Conservation (phyloP, 2,888 invertebrate species). For the Volucella bombylans region DNA sequence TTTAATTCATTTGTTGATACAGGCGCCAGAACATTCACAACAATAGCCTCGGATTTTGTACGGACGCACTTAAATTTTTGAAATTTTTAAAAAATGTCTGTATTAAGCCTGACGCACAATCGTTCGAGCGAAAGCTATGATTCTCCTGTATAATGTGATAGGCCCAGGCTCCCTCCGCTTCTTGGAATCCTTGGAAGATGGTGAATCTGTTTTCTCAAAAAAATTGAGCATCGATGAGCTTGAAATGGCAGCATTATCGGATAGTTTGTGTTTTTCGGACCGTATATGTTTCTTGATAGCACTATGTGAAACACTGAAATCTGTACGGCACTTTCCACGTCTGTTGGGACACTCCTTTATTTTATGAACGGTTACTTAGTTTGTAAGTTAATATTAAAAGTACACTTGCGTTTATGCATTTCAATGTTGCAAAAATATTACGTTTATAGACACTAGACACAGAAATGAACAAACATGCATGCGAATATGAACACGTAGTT, state of each 20-base stretch:
- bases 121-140: conserved; percentile 70
- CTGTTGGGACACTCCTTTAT: conserved; percentile 56
- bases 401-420: conserved; percentile 9
- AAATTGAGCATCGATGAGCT: conserved; percentile 58
- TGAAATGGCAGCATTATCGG: conserved; percentile 65
- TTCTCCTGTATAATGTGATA: conserved; percentile 64
- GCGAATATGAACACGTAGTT: neutral
- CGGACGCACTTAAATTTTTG: conserved; percentile 68
- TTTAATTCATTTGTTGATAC: conserved; percentile 65
- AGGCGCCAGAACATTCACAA: conserved; percentile 35
- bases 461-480: neutral
- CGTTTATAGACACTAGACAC: neutral
- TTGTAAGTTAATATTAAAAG: too few relatives aligned
- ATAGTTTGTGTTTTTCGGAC: conserved; percentile 70
- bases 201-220: conserved; percentile 63
- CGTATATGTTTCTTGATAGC: conserved; percentile 74
- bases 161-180: conserved; percentile 47
- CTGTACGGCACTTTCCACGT: conserved; percentile 63
- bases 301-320: conserved; percentile 63
- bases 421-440: neutral
- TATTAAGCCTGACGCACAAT: conserved; percentile 68
- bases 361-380: conserved; percentile 73
- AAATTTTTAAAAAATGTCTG: conserved; percentile 68
- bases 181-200: conserved; percentile 71
- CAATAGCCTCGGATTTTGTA: conserved; percentile 71